Evolutionary conservation across 2,113 vertebrate genomes (phyloP), one percentile per base, ranked within the genome.

Genomic region (Leptosomus discolor): DNA sequence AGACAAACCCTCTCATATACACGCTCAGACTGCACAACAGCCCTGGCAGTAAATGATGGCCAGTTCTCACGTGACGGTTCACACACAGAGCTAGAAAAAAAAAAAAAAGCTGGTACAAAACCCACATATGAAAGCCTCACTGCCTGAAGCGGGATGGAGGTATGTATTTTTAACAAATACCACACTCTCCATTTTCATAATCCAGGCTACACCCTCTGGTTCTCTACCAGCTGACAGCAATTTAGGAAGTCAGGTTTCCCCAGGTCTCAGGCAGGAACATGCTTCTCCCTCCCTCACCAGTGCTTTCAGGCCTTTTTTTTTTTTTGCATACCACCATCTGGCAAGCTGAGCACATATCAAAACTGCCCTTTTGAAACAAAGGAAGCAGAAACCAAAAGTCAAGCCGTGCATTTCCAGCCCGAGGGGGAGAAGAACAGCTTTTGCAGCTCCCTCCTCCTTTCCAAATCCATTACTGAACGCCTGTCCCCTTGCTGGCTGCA

Each of bases 331-430:
- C 56, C 48, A 56, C 74, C 61, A 87, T 74, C 69, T 64, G 73
- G 77, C 68, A 94, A 68, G 65, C 74, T 43, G 26, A 92, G 36
- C 53, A 60, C 30, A 11, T 9, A 88, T n/a, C 81, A 67, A 34
- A 73, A 68, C 26, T 71, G 74, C 63, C 67, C 78, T 85, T 88
- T 57, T 37, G 41, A 76, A 96, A 88, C 30, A 71, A 68, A 68
- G 48, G 39, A 17, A 94, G 61, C 83, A 86, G 86, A 94, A 88
- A 85, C 48, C 39, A 41, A 53, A 64, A 88, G 70, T 41, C 88
- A 90, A 90, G 45, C 85, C 4, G 3, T 48, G 71, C 65, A 20
- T 30, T 80, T 76, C 57, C 75, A 96, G 75, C 61, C 50, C 0
- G 0, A 76, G 54, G 46, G 63, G 76, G 24, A 32, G 24, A 43